A percentile compares a stretch with the other conserved stretches of the same genome.
These are phyloP conservation scores for Cylas formicarius DNA, from an alignment of 1,140 invertebrate species.

Conservation along the genomic window DNA sequence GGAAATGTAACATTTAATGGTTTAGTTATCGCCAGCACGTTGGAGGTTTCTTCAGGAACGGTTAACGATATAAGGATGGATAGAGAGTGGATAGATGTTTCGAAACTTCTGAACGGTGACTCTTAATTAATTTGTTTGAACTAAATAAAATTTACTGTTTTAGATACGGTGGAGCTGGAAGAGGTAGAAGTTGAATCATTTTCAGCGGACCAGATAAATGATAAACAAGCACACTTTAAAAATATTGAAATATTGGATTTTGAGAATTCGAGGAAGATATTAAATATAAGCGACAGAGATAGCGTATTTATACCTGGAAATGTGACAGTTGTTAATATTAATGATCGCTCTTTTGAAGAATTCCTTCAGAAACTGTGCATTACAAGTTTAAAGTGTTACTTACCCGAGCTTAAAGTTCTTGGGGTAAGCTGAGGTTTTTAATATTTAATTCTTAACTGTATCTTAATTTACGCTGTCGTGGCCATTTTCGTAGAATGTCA, in stretches of 20 bases:
- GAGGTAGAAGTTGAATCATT: no score
- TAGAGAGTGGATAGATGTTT: constrained; percentile 14
- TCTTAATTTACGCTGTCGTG: constrained; percentile 10
- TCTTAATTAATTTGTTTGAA: no score
- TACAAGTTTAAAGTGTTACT: constrained; percentile 33
- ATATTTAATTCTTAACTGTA: constrained; percentile 8
- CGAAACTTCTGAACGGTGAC: no score
- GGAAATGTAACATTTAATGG: constrained; percentile 28
- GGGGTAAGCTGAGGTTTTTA: constrained; percentile 41
- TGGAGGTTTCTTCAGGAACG: constrained; percentile 14
- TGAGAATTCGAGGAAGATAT: constrained; percentile 23
- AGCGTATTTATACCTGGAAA: constrained; percentile 28
- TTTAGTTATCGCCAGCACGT: constrained; percentile 16
- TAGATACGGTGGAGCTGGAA: no score
- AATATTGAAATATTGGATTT: constrained; percentile 16
- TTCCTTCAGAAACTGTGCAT: constrained; percentile 41
- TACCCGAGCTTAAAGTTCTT: constrained; percentile 38
- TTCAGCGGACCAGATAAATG: no score
- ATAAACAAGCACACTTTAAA: neutral
- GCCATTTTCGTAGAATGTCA: constrained; percentile 32
- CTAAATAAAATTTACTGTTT: no score
- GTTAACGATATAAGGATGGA: constrained; percentile 27
- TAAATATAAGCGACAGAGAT: constrained; percentile 6
- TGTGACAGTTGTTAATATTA: constrained; percentile 30
- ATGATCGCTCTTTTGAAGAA: constrained; percentile 32